Evolutionary conservation across 2,797 vertebrate species (phyloP), one percentile per base, ranked within the genome.

Genomic region (Bucorvus abyssinicus): DNA sequence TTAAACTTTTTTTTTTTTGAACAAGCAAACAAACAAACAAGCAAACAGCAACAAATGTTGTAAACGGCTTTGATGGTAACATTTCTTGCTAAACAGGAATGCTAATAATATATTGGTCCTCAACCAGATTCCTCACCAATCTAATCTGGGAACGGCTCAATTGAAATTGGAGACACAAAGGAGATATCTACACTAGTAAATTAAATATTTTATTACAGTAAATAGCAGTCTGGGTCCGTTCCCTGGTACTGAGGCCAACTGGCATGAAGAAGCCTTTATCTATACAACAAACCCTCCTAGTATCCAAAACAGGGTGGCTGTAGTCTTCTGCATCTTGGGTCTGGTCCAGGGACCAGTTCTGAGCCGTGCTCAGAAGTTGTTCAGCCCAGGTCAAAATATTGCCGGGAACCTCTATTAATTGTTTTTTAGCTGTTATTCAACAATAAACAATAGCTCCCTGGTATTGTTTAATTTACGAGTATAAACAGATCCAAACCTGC

Each of bases 181-280:
- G 79, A 80, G 44, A 30, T 69, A 93, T 69, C 61, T 82, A 82
- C 24, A 52, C 19, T 55, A 78, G 38, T 56, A 93, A 95, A 91
- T 93, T 64, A 91, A 93, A 63, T 84, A 84, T 84, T 96, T 95
- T 79, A 90, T 91, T 94, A 86, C 88, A 63, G 63, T 91, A 94
- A 89, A 95, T 96, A 94, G 88, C 40, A 79, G 40, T 65, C 70
- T 95, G 80, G 80, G 85, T 88, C 63, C 81, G 52, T 73, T 82
- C 85, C 15, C 50, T 79, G 59, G 10, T 78, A 67, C 26, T 19
- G 40, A 84, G 78, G 74, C 82, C 83, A 95, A 56, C 27, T 87
- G 85, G 88, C 83, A 90, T 55, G 59, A 15, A 73, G 34, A 73
- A 88, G 22, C 14, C 30, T 69, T 61, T 45, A 61, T 55, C 38